Evolutionary conservation across 2,797 vertebrate species (phyloP).

Genomic region (Gila robusta): DNA sequence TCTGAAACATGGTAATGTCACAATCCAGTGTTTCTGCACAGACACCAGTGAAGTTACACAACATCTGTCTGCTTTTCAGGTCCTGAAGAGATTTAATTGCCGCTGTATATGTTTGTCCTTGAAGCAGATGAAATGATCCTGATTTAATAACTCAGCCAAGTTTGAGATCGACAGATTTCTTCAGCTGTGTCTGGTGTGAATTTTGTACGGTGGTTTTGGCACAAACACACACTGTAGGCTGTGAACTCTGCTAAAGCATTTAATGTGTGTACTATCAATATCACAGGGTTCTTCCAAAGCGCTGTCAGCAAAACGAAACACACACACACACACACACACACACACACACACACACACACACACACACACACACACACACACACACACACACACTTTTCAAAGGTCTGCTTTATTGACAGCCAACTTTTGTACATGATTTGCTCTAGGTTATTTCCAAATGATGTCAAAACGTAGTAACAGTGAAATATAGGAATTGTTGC

Average conservation of each 20-base stretch:
- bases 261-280: slow-evolving; percentile 24
- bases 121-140: slow-evolving; percentile 65
- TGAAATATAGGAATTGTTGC: background rate
- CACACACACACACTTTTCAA: background rate
- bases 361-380: too few relatives aligned
- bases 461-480: slow-evolving; percentile 1
- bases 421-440: slow-evolving; percentile 10
- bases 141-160: slow-evolving; percentile 73
- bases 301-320: background rate
- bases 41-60: slow-evolving; percentile 63
- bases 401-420: slow-evolving; percentile 2
- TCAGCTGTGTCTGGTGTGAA: slow-evolving; percentile 69
- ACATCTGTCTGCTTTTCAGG: slow-evolving; percentile 42
- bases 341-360: too few relatives aligned
- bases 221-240: slow-evolving; percentile 40
- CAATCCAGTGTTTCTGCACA: slow-evolving; percentile 54
- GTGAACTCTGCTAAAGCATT: slow-evolving; percentile 9
- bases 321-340: too few relatives aligned
- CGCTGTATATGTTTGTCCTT: slow-evolving; percentile 60
- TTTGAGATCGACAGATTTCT: slow-evolving; percentile 64
- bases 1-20: background rate
- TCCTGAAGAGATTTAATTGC: slow-evolving; percentile 47
- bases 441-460: slow-evolving; percentile 1
- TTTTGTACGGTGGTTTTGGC: slow-evolving; percentile 68
- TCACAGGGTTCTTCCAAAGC: background rate